Conservation (phyloP, 2,797 vertebrate genomes). For the Gallinago nigripennis region DNA sequence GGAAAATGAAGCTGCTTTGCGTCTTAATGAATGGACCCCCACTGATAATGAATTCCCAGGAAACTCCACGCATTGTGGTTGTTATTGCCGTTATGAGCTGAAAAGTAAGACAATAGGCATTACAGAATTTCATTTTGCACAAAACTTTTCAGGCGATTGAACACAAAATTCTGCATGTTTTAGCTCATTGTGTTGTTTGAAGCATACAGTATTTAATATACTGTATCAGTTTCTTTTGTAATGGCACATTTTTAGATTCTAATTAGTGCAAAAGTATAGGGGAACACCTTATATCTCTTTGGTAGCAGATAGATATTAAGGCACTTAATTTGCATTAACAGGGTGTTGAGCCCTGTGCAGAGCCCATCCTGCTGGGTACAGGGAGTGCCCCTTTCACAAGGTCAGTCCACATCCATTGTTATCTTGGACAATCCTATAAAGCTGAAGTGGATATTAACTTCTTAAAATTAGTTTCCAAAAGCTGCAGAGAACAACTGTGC, state of each 20-base stretch:
- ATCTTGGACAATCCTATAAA: background rate
- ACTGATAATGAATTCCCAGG: background rate
- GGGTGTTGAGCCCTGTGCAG: background rate
- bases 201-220: rapidly evolving
- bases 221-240: background rate
- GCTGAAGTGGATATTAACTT: background rate
- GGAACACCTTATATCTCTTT: background rate
- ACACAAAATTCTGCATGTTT: background rate
- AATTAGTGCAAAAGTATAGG: background rate
- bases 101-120: background rate
- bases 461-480: background rate
- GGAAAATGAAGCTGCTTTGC: background rate
- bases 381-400: rapidly evolving
- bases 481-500: background rate
- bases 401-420: background rate
- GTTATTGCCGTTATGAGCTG: background rate
- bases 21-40: background rate
- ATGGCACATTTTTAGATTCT: background rate
- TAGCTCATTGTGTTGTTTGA: background rate
- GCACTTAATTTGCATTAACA: too few relatives aligned
- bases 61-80: background rate
- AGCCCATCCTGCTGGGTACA: background rate
- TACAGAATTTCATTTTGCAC: background rate
- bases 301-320: background rate
- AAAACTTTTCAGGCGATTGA: background rate